Conservation (phyloP, 2,797 vertebrate genomes). For the Parotocinclus haroldoi region DNA sequence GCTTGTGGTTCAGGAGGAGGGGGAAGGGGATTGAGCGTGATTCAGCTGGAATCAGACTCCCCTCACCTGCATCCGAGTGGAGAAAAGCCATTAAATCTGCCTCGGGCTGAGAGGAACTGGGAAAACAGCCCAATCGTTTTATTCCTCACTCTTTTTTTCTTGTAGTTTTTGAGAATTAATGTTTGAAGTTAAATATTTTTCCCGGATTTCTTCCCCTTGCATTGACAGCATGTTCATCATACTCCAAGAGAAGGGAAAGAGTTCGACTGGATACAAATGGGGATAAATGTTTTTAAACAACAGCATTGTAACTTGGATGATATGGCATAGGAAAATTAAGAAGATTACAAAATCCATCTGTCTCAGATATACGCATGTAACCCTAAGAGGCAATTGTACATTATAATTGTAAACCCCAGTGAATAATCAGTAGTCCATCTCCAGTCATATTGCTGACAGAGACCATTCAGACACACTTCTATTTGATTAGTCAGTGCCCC, state of each 20-base stretch:
- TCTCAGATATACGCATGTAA: neutral
- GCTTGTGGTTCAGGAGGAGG: conserved; percentile 82
- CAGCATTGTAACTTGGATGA: neutral
- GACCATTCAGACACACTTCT: conserved; percentile 25
- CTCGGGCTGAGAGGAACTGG: conserved; percentile 77
- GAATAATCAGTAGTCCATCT: conserved; percentile 18
- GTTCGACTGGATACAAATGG: neutral
- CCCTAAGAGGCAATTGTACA: conserved; percentile 7
- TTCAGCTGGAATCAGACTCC: conserved; percentile 79
- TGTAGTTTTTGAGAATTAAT: conserved; percentile 34
- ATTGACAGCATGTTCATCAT: conserved; percentile 32
- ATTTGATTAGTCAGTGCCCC: conserved; percentile 36
- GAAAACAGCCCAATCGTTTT: conserved; percentile 49
- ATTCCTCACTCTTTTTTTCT: conserved; percentile 26
- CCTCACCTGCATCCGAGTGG: conserved; percentile 83
- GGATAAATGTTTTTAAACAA: conserved; percentile 4
- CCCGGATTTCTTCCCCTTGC: conserved; percentile 16
- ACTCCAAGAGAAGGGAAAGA: conserved; percentile 4
- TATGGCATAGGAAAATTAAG: conserved; percentile 2
- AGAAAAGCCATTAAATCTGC: conserved; percentile 85
- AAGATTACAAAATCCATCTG: conserved; percentile 5
- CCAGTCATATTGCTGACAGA: conserved; percentile 29
- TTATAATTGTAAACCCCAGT: conserved; percentile 16
- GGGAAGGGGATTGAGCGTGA: conserved; percentile 61
- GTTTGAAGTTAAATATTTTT: conserved; percentile 33